Percentiles rank a stretch among this genome's conserved stretches.
phyloP scores from a whole-genome alignment of 2,113 vertebrate genomes.

The Morone saxatilis region DNA sequence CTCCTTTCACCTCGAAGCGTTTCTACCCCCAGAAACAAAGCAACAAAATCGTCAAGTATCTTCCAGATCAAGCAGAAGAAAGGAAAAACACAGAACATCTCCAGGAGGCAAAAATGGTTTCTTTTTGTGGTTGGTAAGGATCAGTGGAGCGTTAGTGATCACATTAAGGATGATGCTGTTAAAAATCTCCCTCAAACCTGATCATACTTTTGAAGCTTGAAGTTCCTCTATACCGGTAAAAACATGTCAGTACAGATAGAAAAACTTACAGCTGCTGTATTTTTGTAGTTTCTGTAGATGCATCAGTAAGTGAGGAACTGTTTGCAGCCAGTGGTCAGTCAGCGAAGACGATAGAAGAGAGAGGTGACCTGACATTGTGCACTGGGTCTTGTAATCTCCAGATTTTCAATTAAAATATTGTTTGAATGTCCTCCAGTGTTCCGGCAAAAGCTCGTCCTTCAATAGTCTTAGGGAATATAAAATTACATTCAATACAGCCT shows the following conservation, averaged over 20 bases:
- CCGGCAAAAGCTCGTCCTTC: background rate
- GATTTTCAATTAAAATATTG: background rate
- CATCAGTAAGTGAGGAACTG: constrained; percentile 17
- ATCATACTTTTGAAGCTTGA: constrained; percentile 26
- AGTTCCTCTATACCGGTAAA: constrained; percentile 45
- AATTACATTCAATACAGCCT: background rate
- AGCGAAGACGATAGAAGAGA: background rate
- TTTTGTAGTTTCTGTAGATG: background rate
- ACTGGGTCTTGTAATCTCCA: background rate
- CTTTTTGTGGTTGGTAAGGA: constrained; percentile 30
- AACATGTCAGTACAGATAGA: constrained; percentile 58
- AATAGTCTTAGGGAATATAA: background rate
- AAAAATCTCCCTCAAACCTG: constrained; percentile 57
- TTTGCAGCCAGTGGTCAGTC: background rate
- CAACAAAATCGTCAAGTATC: constrained; percentile 32
- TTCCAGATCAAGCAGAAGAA: constrained; percentile 54
- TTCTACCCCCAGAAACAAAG: constrained; percentile 49
- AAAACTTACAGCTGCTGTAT: background rate
- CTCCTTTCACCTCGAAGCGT: constrained; percentile 69
- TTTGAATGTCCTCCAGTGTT: background rate
- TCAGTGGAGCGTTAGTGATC: constrained; percentile 63
- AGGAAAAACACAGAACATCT: constrained; percentile 29
- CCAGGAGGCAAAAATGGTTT: constrained; percentile 53
- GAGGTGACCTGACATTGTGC: background rate
- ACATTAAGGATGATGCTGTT: constrained; percentile 66